Evolutionary conservation across 2,113 vertebrate genomes (phyloP).

Genomic region (Oceanites oceanicus): DNA sequence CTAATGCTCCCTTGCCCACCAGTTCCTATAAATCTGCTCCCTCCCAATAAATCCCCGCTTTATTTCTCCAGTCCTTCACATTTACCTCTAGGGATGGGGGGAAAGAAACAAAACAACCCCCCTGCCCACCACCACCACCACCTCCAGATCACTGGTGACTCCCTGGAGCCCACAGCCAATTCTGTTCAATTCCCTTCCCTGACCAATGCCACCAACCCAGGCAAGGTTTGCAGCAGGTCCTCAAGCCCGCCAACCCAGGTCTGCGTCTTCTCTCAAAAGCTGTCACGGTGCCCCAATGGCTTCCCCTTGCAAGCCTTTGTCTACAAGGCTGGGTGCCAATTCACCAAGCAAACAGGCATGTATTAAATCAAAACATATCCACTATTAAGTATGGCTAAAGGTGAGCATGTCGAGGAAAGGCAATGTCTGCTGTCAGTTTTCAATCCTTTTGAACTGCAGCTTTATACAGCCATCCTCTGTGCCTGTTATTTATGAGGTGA

Average conservation of each 20-base stretch:
- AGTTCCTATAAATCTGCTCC: conserved; percentile 23
- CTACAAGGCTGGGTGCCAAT: rapidly evolving
- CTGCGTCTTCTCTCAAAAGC: neutral
- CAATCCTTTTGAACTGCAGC: neutral
- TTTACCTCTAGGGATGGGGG: neutral
- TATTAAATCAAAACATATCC: neutral
- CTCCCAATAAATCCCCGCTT: neutral
- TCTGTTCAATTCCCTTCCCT: neutral
- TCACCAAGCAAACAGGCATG: neutral
- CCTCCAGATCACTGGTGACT: neutral
- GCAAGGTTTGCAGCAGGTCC: neutral
- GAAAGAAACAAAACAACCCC: neutral
- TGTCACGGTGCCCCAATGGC: neutral
- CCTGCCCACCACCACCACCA: neutral
- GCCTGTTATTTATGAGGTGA: conserved; percentile 43
- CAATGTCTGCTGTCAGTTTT: neutral
- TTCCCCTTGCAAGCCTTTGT: neutral
- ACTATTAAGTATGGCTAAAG: neutral
- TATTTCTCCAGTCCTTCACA: neutral
- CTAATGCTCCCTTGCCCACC: neutral
- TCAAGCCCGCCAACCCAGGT: neutral
- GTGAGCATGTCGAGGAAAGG: neutral
- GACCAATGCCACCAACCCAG: neutral
- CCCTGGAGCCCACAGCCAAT: neutral
- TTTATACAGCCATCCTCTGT: neutral